These are phyloP conservation scores for Acleris emargana DNA, from an alignment of 2,888 invertebrate genomes.

Conservation along the genomic window DNA sequence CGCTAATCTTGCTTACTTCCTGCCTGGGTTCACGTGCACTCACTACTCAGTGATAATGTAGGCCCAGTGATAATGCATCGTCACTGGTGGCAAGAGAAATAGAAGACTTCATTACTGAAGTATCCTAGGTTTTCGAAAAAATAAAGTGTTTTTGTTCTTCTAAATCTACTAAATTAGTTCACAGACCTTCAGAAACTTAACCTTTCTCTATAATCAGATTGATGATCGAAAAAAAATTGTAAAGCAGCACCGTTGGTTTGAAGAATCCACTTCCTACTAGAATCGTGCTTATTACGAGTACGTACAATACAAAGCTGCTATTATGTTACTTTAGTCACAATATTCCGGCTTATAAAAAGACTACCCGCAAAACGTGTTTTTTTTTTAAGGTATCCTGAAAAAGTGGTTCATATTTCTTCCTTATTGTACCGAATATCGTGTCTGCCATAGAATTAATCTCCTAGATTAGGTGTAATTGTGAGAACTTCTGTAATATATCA, in stretches of 20 bases:
- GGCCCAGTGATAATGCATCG: not conserved
- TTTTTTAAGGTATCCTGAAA: constrained; percentile 9
- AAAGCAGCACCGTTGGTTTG: too few relatives aligned
- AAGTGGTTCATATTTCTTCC: constrained; percentile 20
- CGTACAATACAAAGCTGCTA: too few relatives aligned
- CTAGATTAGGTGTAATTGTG: constrained; percentile 28
- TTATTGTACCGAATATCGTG: constrained; percentile 19
- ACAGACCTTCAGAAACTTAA: too few relatives aligned
- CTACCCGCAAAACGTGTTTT: not conserved
- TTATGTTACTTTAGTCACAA: too few relatives aligned
- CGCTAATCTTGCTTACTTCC: constrained; percentile 69
- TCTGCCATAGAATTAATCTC: constrained; percentile 18
- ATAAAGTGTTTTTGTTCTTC: too few relatives aligned
- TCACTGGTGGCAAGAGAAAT: not conserved
- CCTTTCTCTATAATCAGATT: too few relatives aligned
- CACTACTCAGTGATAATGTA: constrained; percentile 9
- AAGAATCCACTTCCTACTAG: too few relatives aligned
- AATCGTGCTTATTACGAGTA: too few relatives aligned
- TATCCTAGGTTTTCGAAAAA: too few relatives aligned
- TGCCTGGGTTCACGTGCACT: constrained; percentile 49
- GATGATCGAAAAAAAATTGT: too few relatives aligned
- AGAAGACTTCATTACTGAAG: not conserved
- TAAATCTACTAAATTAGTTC: too few relatives aligned
- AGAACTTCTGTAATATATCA: constrained; percentile 11
- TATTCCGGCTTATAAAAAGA: too few relatives aligned